Conservation (phyloP, 2,888 invertebrate species). For the Coenonympha glycerion region DNA sequence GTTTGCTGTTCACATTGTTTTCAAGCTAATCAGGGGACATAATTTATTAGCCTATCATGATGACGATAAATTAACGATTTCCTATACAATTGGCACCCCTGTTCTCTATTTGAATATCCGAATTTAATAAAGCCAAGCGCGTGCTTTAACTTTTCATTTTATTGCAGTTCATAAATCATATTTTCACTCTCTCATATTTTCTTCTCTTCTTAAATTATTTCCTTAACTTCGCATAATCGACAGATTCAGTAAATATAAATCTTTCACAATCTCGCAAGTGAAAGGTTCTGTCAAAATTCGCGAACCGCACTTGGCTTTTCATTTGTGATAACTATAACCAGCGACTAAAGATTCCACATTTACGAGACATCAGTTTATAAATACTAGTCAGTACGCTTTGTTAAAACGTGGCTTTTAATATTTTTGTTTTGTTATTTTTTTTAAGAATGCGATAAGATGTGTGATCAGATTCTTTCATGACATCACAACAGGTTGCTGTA, state of each 20-base stretch:
- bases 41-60: too few relatives aligned
- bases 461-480: not conserved
- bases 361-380: slow-evolving; percentile 12
- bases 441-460: slow-evolving; percentile 14
- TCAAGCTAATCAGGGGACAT: too few relatives aligned
- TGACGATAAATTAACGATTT: too few relatives aligned
- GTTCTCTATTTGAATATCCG: not conserved
- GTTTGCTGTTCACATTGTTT: too few relatives aligned
- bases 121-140: not conserved
- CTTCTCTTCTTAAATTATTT: not conserved
- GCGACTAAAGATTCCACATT: not conserved
- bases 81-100: too few relatives aligned
- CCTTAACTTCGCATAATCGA: not conserved
- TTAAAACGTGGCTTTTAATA: slow-evolving; percentile 15
- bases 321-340: not conserved
- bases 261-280: not conserved
- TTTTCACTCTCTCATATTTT: not conserved
- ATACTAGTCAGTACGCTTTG: slow-evolving; percentile 23
- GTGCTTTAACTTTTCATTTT: not conserved
- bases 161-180: not conserved
- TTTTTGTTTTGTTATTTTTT: slow-evolving; percentile 18
- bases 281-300: not conserved
- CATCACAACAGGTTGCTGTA: slow-evolving; percentile 20
- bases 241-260: not conserved
- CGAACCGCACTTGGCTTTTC: not conserved